A percentile compares a stretch with the other conserved stretches of the same genome.
Conservation (phyloP, 2,113 vertebrate species). For the Panthera leo region DNA sequence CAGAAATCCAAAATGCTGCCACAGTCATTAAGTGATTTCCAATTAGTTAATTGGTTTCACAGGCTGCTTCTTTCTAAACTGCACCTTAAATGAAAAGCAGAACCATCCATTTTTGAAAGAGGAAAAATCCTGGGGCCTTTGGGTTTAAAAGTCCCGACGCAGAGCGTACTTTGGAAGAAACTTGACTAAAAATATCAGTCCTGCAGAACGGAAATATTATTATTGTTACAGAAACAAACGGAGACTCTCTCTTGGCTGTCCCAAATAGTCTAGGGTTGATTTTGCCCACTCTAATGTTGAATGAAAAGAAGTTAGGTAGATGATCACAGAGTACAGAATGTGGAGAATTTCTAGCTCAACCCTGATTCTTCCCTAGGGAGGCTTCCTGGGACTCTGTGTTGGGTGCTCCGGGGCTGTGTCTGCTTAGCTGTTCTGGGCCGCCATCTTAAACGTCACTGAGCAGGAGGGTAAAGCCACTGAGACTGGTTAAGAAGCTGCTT, state of each 20-base stretch:
- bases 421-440: not conserved
- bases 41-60: slow-evolving; percentile 81
- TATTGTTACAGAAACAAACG: not conserved
- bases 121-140: slow-evolving; percentile 25
- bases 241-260: not conserved
- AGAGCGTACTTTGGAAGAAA: not conserved
- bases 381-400: not conserved
- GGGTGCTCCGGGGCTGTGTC: accelerated
- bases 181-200: not conserved
- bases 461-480: not conserved
- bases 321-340: not conserved
- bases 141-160: slow-evolving; percentile 41
- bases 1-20: slow-evolving; percentile 74
- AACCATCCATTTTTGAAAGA: slow-evolving; percentile 68
- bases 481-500: not conserved
- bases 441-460: not conserved
- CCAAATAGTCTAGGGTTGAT: not conserved
- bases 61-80: slow-evolving; percentile 74
- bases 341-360: not conserved
- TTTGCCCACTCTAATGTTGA: not conserved
- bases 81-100: slow-evolving; percentile 76
- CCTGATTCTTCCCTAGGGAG: not conserved
- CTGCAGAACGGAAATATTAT: not conserved
- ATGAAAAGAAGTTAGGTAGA: not conserved
- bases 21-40: slow-evolving; percentile 79